These are phyloP conservation scores for Aspidoscelis tigris DNA, from an alignment of 2,113 vertebrate species.

Conservation along the genomic window DNA sequence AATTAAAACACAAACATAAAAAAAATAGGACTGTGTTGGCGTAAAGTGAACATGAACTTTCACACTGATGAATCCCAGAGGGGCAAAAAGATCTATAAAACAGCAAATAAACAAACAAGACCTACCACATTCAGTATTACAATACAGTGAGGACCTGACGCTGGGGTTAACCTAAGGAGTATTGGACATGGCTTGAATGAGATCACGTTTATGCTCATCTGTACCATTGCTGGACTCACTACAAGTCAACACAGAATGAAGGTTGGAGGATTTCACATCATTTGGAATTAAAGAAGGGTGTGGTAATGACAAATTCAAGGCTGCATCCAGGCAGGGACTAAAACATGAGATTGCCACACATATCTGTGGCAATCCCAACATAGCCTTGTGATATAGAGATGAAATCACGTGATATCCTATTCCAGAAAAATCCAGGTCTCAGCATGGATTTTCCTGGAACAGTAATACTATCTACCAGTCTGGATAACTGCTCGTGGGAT, in stretches of 20 bases:
- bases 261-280: neutral
- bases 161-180: conserved; percentile 12
- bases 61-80: conserved; percentile 57
- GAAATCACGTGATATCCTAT: no score
- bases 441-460: no score
- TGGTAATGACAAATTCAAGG: neutral
- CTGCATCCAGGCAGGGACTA: no score
- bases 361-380: no score
- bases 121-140: conserved; percentile 43
- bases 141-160: conserved; percentile 35
- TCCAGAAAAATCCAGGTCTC: no score
- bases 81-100: conserved; percentile 47
- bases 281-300: neutral
- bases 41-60: conserved; percentile 86
- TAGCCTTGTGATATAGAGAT: no score
- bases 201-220: neutral
- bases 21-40: conserved; percentile 78
- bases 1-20: conserved; percentile 52
- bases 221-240: neutral
- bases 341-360: no score
- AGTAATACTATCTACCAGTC: no score
- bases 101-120: conserved; percentile 55
- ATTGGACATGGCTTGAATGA: neutral
- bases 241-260: neutral
- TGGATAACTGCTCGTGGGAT: no score